Conservation (phyloP, 2,113 vertebrate genomes). For the Arothron firmamentum region DNA sequence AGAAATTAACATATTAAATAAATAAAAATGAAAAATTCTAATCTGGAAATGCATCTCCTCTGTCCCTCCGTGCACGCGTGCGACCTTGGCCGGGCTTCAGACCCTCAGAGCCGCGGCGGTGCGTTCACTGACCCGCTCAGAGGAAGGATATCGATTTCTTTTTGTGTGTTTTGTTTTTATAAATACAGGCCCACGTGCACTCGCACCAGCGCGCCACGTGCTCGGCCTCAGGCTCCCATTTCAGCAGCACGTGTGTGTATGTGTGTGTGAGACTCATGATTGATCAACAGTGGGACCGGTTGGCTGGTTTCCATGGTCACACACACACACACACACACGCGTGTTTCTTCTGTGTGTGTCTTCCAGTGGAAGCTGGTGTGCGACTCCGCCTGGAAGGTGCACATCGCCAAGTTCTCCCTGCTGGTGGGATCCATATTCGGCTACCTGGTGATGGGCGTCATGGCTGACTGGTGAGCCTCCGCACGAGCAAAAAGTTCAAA, state of each 20-base stretch:
- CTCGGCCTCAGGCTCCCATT: constrained; percentile 12
- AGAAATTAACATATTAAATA: too few species aligned
- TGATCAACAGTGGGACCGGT: not conserved
- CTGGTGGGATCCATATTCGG: constrained; percentile 96
- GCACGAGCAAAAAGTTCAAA: constrained; percentile 15
- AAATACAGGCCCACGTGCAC: constrained; percentile 15
- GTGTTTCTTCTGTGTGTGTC: constrained; percentile 16
- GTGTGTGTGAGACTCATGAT: too few species aligned
- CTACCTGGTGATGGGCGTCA: constrained; percentile 94
- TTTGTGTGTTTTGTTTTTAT: constrained; percentile 21
- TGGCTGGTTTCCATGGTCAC: too few species aligned
- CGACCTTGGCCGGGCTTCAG: constrained; percentile 44
- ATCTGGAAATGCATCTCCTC: too few species aligned
- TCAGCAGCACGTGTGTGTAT: constrained; percentile 17
- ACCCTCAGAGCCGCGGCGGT: constrained; percentile 32
- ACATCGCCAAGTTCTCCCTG: constrained; percentile 96
- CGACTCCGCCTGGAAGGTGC: constrained; percentile 95
- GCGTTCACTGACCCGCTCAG: constrained; percentile 48
- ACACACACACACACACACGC: too few species aligned
- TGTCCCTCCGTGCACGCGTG: constrained; percentile 9
- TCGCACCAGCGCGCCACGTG: not conserved
- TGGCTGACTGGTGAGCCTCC: constrained; percentile 93
- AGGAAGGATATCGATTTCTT: constrained; percentile 42
- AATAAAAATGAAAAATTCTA: too few species aligned
- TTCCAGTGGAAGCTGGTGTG: constrained; percentile 95